Base-by-base conservation (phyloP, 2,797 vertebrate species). In the Setipinna tenuifilis region DNA sequence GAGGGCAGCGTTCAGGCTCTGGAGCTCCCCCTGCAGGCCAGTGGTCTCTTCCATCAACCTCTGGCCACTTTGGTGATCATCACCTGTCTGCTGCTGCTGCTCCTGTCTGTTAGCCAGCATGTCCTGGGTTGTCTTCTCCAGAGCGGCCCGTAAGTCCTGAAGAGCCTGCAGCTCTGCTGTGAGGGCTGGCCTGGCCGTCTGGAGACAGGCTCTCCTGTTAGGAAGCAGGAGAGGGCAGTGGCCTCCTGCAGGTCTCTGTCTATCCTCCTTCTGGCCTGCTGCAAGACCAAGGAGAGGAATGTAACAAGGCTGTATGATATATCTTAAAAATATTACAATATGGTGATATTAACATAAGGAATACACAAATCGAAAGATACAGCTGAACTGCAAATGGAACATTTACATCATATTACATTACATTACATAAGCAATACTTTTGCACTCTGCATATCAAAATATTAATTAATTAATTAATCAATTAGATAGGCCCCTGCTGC, bases 181-280 rank as follows among this genome's bases (percentile, higher is more conserved):
- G n/a, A 89, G 25, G 11, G 81, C n/a, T n/a, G 6, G 25, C 28
- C 87, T 86, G 87, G 21, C 83, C 88, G 2, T 83, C 83, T 35
- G 35, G 14, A 54, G 89, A 81, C 50, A 71, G 84, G 19, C 83
- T 88, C 82, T 21, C 88, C 81, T n/a, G 90, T 84, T 58, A 94
- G 31, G 44, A 25, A 48, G 85, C 90, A 86, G 7, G 90, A 91
- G 81, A 93, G 81, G 85, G 85, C 83, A 83, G 86, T 12, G 35
- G 94, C 2, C 62, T 87, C 57, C 16, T 59, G n/a, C 16, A 86
- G 23, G n/a, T 82, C 80, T 14, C 28, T 48, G 17, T 21, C 62
- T 54, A 83, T 48, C 35, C 81, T 83, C n/a, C n/a, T 35, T 17
- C 81, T 0, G 54, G 28, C 61, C 85, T 89, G 14, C 14, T 19